phyloP scores from a whole-genome alignment of 2,113 vertebrate genomes.

The Alaudala cheleensis region DNA sequence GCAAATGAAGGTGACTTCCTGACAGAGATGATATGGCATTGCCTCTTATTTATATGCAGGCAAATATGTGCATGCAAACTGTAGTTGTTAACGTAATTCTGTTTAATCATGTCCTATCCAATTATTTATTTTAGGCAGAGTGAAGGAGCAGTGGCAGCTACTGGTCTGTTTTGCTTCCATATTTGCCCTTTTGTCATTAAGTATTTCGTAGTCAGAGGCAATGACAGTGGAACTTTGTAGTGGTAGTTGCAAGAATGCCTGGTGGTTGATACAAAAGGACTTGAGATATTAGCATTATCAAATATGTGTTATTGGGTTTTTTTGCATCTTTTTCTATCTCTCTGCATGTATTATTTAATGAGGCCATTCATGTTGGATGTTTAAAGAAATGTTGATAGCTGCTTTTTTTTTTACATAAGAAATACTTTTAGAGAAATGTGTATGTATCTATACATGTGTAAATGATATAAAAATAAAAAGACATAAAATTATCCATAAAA shows the following conservation, averaged over 20 bases:
- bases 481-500: not conserved
- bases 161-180: not conserved
- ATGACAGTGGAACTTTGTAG: not conserved
- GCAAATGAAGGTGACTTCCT: constrained; percentile 29
- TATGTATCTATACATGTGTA: not conserved
- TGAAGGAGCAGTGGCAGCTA: not conserved
- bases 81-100: not conserved
- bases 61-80: not conserved
- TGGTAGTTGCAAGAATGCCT: not conserved
- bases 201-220: not conserved
- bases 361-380: not conserved
- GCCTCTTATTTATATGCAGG: not conserved
- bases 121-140: not conserved
- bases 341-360: not conserved
- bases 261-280: not conserved
- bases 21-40: not conserved
- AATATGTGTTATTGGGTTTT: not conserved
- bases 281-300: not conserved
- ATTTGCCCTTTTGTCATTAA: not conserved
- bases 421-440: not conserved
- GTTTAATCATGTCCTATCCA: not conserved
- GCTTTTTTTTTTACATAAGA: not conserved
- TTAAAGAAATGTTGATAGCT: not conserved
- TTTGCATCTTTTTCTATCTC: not conserved
- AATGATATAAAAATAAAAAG: not conserved